Percentiles rank a stretch among this genome's conserved stretches.
Evolutionary conservation across 2,888 invertebrate species (phyloP).

Genomic region (Lathronympha strigana): DNA sequence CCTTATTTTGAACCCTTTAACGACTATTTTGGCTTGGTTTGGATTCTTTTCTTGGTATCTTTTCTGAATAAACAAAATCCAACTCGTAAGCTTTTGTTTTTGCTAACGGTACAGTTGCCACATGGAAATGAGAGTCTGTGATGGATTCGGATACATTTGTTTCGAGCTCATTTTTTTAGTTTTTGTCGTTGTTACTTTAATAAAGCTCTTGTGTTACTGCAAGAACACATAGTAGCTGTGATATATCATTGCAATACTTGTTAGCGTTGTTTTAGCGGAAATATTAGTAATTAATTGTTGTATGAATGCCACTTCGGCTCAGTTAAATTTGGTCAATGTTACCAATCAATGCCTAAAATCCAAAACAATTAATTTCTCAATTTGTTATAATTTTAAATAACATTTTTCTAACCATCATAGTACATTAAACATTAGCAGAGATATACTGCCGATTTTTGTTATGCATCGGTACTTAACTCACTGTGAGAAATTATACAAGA

Average conservation of each 20-base stretch:
- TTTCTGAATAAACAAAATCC: slow-evolving; percentile 35
- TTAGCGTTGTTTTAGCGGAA: too few species aligned
- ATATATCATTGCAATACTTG: slow-evolving; percentile 13
- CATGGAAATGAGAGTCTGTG: slow-evolving; percentile 50
- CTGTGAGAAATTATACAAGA: too few species aligned
- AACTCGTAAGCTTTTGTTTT: slow-evolving; percentile 53
- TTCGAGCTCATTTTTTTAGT: slow-evolving; percentile 37
- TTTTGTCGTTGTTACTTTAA: slow-evolving; percentile 35
- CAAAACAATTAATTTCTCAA: too few species aligned
- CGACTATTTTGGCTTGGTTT: slow-evolving; percentile 7
- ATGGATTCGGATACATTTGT: slow-evolving; percentile 45
- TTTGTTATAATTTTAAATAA: too few species aligned
- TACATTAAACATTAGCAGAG: too few species aligned
- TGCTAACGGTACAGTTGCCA: slow-evolving; percentile 55
- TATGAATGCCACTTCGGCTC: too few species aligned
- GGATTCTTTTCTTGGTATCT: background rate
- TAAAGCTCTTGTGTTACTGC: slow-evolving; percentile 31
- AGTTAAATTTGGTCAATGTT: too few species aligned
- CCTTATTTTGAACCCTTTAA: background rate
- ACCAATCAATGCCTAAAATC: too few species aligned
- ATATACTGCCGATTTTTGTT: too few species aligned
- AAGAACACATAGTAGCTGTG: slow-evolving; percentile 14
- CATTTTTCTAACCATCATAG: too few species aligned
- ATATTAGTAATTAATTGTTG: too few species aligned
- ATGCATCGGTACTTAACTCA: too few species aligned